phyloP scores from a whole-genome alignment of 2,888 invertebrate genomes.

The Parnassius orleans region DNA sequence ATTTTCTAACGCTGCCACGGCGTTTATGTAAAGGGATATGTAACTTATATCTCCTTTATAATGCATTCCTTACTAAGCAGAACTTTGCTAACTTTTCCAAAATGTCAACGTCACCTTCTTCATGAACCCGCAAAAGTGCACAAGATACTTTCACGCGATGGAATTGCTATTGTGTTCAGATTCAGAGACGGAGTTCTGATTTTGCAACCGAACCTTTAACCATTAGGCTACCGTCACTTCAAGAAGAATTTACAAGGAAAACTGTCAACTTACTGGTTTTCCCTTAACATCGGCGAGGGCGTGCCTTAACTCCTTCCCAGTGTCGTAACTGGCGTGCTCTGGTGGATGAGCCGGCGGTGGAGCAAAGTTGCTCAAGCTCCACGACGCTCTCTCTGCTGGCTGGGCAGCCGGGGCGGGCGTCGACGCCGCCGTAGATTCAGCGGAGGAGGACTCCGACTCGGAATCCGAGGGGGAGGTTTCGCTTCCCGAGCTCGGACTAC shows the following conservation, averaged over 20 bases:
- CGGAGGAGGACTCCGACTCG: conserved; percentile 82
- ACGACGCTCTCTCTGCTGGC: conserved; percentile 71
- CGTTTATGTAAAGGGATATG: no score
- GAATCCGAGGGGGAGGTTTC: conserved; percentile 84
- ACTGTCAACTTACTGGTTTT: conserved; percentile 58
- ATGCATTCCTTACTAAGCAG: no score
- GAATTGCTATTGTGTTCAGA: no score
- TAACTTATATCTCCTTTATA: no score
- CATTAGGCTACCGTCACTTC: no score
- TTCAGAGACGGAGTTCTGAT: no score
- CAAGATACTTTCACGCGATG: no score
- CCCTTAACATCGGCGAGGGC: conserved; percentile 78
- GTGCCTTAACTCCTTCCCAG: conserved; percentile 78
- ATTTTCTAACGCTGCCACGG: no score
- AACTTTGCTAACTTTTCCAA: no score
- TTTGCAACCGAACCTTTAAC: no score
- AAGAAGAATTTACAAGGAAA: neutral
- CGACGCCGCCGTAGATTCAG: conserved; percentile 54
- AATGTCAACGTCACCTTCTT: no score
- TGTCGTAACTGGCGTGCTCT: conserved; percentile 72
- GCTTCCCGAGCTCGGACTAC: conserved; percentile 74
- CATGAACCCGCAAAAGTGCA: no score
- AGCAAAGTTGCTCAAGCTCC: conserved; percentile 71
- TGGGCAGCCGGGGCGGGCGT: conserved; percentile 56
- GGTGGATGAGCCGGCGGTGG: conserved; percentile 59